Evolutionary conservation across 2,888 invertebrate genomes (phyloP).

Genomic region (Drosophila dives): DNA sequence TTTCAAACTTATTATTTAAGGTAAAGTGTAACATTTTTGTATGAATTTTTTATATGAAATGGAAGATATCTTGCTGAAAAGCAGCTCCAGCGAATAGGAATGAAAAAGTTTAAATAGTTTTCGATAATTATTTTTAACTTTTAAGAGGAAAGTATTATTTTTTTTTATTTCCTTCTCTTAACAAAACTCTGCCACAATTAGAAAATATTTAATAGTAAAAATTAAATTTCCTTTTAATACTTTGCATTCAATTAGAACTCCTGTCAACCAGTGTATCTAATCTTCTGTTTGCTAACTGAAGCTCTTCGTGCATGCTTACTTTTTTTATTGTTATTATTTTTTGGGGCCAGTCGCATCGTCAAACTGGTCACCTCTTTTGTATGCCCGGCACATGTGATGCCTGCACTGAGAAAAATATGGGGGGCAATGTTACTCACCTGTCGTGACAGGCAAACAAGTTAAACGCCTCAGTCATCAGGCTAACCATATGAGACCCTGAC

Average conservation of each 20-base stretch:
- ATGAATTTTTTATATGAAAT: not conserved
- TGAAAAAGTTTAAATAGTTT: not conserved
- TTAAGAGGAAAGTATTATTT: not conserved
- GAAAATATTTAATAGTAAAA: not conserved
- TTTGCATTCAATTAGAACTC: not conserved
- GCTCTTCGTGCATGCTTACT: too few relatives aligned
- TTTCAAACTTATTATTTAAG: not conserved
- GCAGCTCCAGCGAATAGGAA: not conserved
- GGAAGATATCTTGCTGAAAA: not conserved
- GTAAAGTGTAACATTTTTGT: not conserved
- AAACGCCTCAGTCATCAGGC: slow-evolving; percentile 57
- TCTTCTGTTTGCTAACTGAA: slow-evolving; percentile 1
- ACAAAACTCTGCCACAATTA: not conserved
- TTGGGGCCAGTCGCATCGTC: slow-evolving; percentile 17
- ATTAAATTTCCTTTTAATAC: not conserved
- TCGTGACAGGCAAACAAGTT: slow-evolving; percentile 50
- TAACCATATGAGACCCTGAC: slow-evolving; percentile 44
- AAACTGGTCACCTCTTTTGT: slow-evolving; percentile 44
- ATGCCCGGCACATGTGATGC: slow-evolving; percentile 64
- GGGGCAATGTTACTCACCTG: slow-evolving; percentile 71
- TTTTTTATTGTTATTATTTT: slow-evolving; percentile 36
- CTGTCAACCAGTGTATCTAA: slow-evolving; percentile 6
- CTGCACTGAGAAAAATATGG: slow-evolving; percentile 40
- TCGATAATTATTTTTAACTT: not conserved
- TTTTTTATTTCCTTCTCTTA: not conserved